phyloP scores from a whole-genome alignment of 2,888 invertebrate species.

The Amorpha juglandis region DNA sequence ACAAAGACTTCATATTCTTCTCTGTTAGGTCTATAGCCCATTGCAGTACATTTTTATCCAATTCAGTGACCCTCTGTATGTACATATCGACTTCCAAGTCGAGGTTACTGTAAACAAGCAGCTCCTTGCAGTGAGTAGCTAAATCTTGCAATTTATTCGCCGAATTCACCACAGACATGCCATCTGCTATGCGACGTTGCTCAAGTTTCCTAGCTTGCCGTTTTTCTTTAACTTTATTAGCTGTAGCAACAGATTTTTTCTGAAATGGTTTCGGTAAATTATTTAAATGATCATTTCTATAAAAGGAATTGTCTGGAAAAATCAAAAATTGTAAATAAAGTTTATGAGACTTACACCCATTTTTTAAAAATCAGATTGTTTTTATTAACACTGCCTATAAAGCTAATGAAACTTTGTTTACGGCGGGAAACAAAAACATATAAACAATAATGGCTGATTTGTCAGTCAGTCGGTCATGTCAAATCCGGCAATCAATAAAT shows the following conservation, averaged over 20 bases:
- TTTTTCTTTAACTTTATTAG: slow-evolving; percentile 85
- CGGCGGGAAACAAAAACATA: slow-evolving; percentile 22
- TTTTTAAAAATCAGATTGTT: slow-evolving; percentile 24
- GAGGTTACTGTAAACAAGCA: slow-evolving; percentile 85
- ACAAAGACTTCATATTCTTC: slow-evolving; percentile 91
- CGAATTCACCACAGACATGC: slow-evolving; percentile 84
- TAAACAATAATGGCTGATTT: slow-evolving; percentile 9
- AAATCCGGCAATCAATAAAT: neutral
- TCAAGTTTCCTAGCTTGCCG: slow-evolving; percentile 85
- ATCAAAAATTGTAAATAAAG: neutral
- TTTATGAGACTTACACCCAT: slow-evolving; percentile 54
- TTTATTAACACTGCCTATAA: neutral
- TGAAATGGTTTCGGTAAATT: slow-evolving; percentile 47
- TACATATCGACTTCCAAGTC: slow-evolving; percentile 85
- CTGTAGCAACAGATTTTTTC: slow-evolving; percentile 75
- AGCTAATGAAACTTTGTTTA: slow-evolving; percentile 7
- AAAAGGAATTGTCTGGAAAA: neutral
- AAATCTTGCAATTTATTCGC: slow-evolving; percentile 86
- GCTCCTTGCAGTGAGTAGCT: slow-evolving; percentile 84
- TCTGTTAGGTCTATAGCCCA: slow-evolving; percentile 91
- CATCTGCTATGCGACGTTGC: slow-evolving; percentile 84
- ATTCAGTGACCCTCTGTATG: slow-evolving; percentile 83
- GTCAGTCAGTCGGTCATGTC: neutral
- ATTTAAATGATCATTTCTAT: slow-evolving; percentile 20
- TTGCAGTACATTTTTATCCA: slow-evolving; percentile 83